A percentile compares a stretch with the other conserved stretches of the same genome.
These are phyloP conservation scores for Calyptommatus sinebrachiatus DNA, from an alignment of 2,113 vertebrate genomes.

Conservation along the genomic window DNA sequence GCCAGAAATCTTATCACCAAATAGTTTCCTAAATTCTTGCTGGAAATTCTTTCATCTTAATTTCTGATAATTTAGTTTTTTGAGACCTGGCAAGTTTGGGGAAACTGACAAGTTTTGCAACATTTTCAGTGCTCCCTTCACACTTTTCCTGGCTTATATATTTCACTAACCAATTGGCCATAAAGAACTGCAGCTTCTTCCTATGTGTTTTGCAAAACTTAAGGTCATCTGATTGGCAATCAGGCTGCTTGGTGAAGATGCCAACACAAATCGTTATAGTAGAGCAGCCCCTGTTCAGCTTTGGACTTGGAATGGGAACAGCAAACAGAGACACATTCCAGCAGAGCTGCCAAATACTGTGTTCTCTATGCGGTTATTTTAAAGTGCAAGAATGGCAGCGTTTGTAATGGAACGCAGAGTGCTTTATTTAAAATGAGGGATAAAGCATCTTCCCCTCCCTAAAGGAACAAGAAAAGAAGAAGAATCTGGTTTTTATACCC, in stretches of 20 bases:
- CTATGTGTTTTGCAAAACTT: not conserved
- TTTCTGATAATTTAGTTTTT: slow-evolving; percentile 13
- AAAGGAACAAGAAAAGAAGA: no score
- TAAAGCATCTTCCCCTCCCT: not conserved
- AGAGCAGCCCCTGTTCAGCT: not conserved
- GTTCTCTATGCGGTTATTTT: not conserved
- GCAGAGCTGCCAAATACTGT: not conserved
- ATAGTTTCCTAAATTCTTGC: not conserved
- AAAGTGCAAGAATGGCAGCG: not conserved
- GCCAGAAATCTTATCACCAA: not conserved
- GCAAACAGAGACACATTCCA: not conserved
- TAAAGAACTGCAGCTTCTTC: not conserved
- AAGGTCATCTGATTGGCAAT: not conserved
- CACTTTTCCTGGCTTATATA: not conserved
- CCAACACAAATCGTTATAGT: not conserved
- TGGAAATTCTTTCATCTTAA: not conserved
- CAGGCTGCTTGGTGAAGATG: not conserved
- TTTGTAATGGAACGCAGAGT: not conserved
- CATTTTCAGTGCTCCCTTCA: slow-evolving; percentile 1
- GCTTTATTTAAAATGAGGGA: not conserved
- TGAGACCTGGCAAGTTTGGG: slow-evolving; percentile 4
- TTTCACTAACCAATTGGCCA: not conserved
- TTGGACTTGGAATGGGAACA: not conserved
- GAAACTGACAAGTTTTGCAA: slow-evolving; percentile 6
- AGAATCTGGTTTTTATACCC: no score